Conservation (phyloP, 2,797 vertebrate genomes). For the Gambusia yucatana region DNA sequence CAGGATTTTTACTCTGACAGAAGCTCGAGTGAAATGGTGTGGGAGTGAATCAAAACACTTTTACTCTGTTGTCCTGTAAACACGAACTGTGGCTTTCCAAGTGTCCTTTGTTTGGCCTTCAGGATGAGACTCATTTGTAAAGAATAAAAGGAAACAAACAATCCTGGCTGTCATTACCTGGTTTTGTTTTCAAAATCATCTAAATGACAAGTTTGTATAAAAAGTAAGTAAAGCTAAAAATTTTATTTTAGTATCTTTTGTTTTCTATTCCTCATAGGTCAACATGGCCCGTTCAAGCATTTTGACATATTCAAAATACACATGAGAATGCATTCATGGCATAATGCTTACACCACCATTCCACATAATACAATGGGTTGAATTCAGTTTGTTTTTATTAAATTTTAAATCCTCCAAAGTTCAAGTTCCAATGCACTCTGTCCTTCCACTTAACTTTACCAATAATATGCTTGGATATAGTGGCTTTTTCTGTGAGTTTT, state of each 20-base stretch:
- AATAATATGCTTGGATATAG: neutral
- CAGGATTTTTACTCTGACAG: slow-evolving; percentile 41
- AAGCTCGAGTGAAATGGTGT: slow-evolving; percentile 23
- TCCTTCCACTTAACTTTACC: neutral
- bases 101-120: slow-evolving; percentile 77
- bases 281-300: neutral
- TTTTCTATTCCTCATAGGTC: neutral
- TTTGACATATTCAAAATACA: neutral
- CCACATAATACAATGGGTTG: neutral
- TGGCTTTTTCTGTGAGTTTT: neutral
- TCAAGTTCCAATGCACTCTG: neutral
- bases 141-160: slow-evolving; percentile 75
- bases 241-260: neutral
- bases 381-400: neutral
- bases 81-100: slow-evolving; percentile 62
- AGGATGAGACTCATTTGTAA: slow-evolving; percentile 64
- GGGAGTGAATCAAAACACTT: neutral
- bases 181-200: neutral
- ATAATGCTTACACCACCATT: neutral
- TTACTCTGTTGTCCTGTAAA: slow-evolving; percentile 33
- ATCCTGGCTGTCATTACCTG: neutral
- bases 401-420: neutral
- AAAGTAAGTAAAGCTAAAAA: neutral
- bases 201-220: neutral
- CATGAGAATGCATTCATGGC: neutral